Percentiles rank a stretch among this genome's conserved stretches.
These are phyloP conservation scores for Caerostris extrusa DNA, from an alignment of 1,140 invertebrate species.

Conservation along the genomic window DNA sequence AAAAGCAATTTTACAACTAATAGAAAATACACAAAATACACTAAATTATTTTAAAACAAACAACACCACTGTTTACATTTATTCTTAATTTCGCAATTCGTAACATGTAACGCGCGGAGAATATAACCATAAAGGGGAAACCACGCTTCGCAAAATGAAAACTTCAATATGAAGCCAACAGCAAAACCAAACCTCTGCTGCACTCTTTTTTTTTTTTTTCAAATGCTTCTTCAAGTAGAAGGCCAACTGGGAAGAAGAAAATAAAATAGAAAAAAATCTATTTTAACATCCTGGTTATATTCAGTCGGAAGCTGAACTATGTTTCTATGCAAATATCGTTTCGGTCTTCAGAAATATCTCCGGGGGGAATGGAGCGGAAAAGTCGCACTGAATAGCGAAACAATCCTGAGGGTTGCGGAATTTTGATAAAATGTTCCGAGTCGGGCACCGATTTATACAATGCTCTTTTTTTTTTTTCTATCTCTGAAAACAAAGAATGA, in stretches of 20 bases:
- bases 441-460: background rate
- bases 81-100: background rate
- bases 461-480: background rate
- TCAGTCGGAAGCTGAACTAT: slow-evolving; percentile 15
- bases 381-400: background rate
- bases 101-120: background rate
- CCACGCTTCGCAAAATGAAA: background rate
- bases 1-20: no score
- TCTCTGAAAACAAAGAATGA: background rate
- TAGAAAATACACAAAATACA: background rate
- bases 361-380: background rate
- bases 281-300: slow-evolving; percentile 36
- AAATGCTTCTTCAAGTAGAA: background rate
- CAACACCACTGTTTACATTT: background rate
- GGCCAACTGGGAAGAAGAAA: background rate
- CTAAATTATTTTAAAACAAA: background rate
- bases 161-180: background rate
- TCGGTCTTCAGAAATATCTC: slow-evolving; percentile 4
- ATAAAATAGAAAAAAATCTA: background rate
- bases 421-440: slow-evolving; percentile 22
- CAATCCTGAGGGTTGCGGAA: background rate
- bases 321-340: slow-evolving; percentile 45
- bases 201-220: background rate
- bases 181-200: background rate
- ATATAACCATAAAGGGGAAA: background rate